Evolutionary conservation across 2,797 vertebrate species (phyloP).

Genomic region (Neosalanx taihuensis): DNA sequence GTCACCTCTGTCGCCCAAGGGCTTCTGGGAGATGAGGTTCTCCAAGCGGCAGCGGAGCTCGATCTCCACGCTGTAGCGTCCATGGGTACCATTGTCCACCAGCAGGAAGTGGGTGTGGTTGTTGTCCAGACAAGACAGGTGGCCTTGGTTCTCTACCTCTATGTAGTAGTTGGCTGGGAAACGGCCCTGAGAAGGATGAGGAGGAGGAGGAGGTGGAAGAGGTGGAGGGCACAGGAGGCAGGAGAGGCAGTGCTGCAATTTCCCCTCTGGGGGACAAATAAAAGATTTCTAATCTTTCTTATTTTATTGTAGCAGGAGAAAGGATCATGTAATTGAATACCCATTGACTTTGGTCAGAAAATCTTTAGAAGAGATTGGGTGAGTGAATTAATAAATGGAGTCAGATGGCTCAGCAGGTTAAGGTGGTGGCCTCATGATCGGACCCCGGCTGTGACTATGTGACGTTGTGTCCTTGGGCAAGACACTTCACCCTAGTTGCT

Average conservation of each 20-base stretch:
- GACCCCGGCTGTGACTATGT: too few relatives aligned
- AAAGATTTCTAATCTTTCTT: background rate
- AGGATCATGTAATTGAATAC: too few relatives aligned
- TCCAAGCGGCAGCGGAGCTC: slow-evolving; percentile 81
- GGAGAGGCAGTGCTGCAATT: background rate
- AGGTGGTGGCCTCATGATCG: too few relatives aligned
- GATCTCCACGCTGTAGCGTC: slow-evolving; percentile 82
- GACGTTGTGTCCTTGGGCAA: too few relatives aligned
- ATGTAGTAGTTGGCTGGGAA: slow-evolving; percentile 84
- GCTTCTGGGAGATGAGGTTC: slow-evolving; percentile 85
- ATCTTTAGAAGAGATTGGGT: background rate
- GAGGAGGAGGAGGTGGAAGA: background rate
- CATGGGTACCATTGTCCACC: slow-evolving; percentile 90
- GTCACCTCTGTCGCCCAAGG: slow-evolving; percentile 72
- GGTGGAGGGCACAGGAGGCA: background rate
- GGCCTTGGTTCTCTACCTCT: slow-evolving; percentile 82
- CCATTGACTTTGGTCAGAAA: background rate
- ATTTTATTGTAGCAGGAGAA: background rate
- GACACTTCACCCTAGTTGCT: too few relatives aligned
- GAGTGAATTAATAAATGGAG: background rate
- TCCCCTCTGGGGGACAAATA: too few relatives aligned
- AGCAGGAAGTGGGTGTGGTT: slow-evolving; percentile 97
- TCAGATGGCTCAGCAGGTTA: too few relatives aligned
- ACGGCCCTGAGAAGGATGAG: slow-evolving; percentile 70
- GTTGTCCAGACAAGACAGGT: slow-evolving; percentile 85